Percentiles rank a stretch among this genome's conserved stretches.
Evolutionary conservation across 2,113 vertebrate species (phyloP).

Genomic region (Campylorhamphus procurvoides): DNA sequence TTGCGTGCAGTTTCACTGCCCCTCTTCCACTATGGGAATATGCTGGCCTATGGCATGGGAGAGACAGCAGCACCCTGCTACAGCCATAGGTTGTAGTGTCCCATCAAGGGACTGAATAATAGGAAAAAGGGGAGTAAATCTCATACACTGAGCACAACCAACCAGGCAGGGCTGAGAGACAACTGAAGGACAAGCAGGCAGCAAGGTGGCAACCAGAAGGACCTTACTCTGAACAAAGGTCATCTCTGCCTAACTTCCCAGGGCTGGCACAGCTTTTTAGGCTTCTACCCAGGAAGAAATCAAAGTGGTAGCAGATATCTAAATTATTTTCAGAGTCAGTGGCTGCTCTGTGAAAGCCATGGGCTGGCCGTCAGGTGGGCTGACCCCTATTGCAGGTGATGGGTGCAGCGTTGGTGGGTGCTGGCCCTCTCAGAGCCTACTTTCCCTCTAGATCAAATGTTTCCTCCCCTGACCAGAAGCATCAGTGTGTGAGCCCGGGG

Average conservation of each 20-base stretch:
- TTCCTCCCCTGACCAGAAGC: not conserved
- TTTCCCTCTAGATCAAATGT: not conserved
- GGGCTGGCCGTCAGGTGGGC: not conserved
- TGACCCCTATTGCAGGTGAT: not conserved
- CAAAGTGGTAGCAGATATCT: not conserved
- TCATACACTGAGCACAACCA: fast-evolving
- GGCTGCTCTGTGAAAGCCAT: not conserved
- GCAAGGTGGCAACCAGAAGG: not conserved
- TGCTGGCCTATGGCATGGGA: not conserved
- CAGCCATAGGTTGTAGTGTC: fast-evolving
- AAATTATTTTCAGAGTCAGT: not conserved
- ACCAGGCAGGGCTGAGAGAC: not conserved
- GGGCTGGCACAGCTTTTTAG: not conserved
- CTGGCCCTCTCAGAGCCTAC: not conserved
- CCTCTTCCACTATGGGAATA: fast-evolving
- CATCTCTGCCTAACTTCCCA: not conserved
- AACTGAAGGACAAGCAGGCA: not conserved
- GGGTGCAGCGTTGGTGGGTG: fast-evolving
- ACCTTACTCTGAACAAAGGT: not conserved
- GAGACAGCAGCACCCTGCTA: not conserved
- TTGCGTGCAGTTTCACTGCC: not conserved
- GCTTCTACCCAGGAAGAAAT: not conserved
- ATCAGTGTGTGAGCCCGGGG: not conserved
- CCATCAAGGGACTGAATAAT: not conserved
- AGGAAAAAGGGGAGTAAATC: not conserved